phyloP scores from a whole-genome alignment of 2,888 invertebrate genomes.

The Hymenopus coronatus region DNA sequence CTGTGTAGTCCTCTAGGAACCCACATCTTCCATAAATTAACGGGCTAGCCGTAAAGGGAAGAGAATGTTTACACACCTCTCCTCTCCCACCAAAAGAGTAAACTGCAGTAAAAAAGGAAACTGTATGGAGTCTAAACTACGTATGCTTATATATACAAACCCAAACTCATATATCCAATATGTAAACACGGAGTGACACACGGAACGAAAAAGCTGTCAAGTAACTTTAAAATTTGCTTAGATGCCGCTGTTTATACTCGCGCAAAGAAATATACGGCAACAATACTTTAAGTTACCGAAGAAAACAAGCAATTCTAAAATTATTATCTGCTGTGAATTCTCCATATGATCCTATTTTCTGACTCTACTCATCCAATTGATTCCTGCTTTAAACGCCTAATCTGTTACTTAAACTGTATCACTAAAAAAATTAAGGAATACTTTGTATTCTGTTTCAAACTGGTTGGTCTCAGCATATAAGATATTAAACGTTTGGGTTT shows the following conservation, averaged over 20 bases:
- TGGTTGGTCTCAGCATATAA: too few relatives aligned
- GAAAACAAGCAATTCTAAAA: too few relatives aligned
- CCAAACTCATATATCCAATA: background rate
- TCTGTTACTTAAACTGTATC: too few relatives aligned
- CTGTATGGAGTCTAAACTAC: constrained; percentile 11
- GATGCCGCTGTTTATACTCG: background rate
- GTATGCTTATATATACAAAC: constrained; percentile 12
- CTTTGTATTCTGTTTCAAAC: too few relatives aligned
- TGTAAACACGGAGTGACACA: background rate
- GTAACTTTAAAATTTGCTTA: background rate
- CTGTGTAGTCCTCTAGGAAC: background rate
- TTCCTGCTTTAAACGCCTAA: too few relatives aligned
- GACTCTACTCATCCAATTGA: too few relatives aligned
- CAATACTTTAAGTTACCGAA: too few relatives aligned
- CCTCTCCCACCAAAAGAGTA: background rate
- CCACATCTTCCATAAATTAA: constrained; percentile 5
- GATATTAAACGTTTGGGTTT: too few relatives aligned
- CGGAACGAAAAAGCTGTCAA: background rate
- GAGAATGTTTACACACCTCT: constrained; percentile 1
- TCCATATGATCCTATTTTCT: too few relatives aligned
- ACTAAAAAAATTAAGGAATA: too few relatives aligned
- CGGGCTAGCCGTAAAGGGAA: constrained; percentile 9
- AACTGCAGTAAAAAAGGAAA: constrained; percentile 15
- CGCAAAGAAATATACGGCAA: too few relatives aligned
- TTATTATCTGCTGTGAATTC: too few relatives aligned